These are phyloP conservation scores for Lottia scabra DNA, from an alignment of 2,888 invertebrate genomes.

Conservation along the genomic window DNA sequence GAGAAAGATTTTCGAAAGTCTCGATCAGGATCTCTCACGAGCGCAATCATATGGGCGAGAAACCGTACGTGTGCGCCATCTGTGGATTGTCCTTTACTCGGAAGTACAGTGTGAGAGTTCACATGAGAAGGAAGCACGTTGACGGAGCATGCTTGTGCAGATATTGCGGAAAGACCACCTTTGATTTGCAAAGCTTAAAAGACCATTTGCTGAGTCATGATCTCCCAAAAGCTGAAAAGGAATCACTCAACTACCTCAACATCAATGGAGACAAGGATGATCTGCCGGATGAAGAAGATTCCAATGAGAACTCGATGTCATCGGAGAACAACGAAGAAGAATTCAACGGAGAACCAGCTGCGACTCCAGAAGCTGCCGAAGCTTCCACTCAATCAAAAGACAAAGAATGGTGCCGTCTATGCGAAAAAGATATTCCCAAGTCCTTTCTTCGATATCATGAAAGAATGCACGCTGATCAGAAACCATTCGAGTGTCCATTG, in stretches of 20 bases:
- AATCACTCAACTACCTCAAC: constrained; percentile 43
- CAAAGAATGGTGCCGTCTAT: constrained; percentile 55
- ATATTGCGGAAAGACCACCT: constrained; percentile 49
- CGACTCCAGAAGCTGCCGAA: constrained; percentile 12
- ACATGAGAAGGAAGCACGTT: constrained; percentile 49
- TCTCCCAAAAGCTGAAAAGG: constrained; percentile 41
- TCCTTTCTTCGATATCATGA: constrained; percentile 58
- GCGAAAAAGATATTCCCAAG: constrained; percentile 55
- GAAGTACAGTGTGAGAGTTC: constrained; percentile 49
- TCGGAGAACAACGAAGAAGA: constrained; percentile 20
- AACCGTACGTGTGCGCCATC: constrained; percentile 46
- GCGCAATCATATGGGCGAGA: constrained; percentile 38
- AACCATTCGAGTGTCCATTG: constrained; percentile 60
- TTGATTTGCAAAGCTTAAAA: constrained; percentile 43
- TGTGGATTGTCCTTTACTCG: constrained; percentile 51
- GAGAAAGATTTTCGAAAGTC: constrained; percentile 48
- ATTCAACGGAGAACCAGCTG: constrained; percentile 8
- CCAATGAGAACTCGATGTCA: constrained; percentile 30
- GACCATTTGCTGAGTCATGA: constrained; percentile 50
- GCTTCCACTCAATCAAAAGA: constrained; percentile 29
- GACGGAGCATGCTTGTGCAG: constrained; percentile 55
- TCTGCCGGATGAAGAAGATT: constrained; percentile 23
- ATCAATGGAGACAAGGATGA: constrained; percentile 20
- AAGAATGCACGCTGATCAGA: constrained; percentile 57
- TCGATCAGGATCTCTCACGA: constrained; percentile 51